A percentile compares a stretch with the other conserved stretches of the same genome.
Evolutionary conservation across 92 coral and sea anemone genomes (phyloP).

Genomic region (Umimayanthus chanpuru): DNA sequence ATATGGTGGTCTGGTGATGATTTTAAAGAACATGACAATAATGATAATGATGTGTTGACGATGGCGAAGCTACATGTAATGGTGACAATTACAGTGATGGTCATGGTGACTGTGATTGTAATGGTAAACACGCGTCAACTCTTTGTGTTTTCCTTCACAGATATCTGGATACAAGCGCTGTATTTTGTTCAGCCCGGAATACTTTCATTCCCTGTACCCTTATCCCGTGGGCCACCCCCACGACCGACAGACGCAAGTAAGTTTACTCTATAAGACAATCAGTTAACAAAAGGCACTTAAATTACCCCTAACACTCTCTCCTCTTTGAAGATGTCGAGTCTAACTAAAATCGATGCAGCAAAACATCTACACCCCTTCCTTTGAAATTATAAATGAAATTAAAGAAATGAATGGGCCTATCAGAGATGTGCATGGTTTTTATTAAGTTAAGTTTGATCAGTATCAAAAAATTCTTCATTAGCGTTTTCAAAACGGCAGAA

Average conservation of each 20-base stretch:
- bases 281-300: neutral
- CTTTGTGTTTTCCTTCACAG: constrained; percentile 45
- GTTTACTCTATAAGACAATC: neutral
- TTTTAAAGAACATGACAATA: too few relatives aligned
- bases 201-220: constrained; percentile 80
- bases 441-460: too few relatives aligned
- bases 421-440: too few relatives aligned
- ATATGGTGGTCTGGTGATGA: neutral
- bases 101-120: too few relatives aligned
- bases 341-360: too few relatives aligned
- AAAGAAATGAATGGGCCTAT: too few relatives aligned
- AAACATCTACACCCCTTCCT: too few relatives aligned
- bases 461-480: too few relatives aligned
- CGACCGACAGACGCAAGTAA: constrained; percentile 94
- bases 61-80: neutral
- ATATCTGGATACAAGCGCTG: constrained; percentile 84
- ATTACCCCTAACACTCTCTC: neutral
- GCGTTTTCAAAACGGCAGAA: too few relatives aligned
- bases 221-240: constrained; percentile 95
- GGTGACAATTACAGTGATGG: neutral
- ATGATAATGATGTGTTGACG: neutral
- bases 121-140: neutral
- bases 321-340: too few relatives aligned
- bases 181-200: constrained; percentile 88
- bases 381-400: too few relatives aligned